These are phyloP conservation scores for Budorcas taxicolor DNA, from an alignment of 2,113 vertebrate species.

Conservation along the genomic window DNA sequence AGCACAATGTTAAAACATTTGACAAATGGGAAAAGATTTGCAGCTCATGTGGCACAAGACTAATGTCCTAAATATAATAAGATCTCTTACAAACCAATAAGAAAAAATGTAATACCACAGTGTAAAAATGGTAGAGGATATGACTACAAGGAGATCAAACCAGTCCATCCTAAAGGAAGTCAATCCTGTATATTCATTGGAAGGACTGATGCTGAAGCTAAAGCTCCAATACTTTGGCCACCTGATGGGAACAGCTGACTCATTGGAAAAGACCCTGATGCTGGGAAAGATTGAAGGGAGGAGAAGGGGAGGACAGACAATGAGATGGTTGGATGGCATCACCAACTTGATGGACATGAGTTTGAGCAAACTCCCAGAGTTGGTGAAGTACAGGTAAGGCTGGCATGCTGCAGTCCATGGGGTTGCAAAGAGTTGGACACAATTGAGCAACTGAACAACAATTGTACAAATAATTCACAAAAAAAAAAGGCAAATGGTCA, in stretches of 20 bases:
- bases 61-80: constrained; percentile 14
- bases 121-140: neutral
- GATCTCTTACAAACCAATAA: neutral
- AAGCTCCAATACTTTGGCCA: neutral
- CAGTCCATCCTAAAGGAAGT: neutral
- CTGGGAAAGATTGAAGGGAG: neutral
- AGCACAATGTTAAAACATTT: neutral
- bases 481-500: neutral
- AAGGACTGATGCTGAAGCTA: neutral
- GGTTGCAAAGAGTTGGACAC: neutral
- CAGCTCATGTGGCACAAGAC: neutral
- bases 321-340: neutral
- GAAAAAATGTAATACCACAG: neutral
- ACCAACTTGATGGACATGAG: neutral
- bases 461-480: neutral
- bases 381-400: neutral
- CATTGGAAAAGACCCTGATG: neutral
- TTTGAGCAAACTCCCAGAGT: neutral
- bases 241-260: neutral
- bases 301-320: neutral
- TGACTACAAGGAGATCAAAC: neutral
- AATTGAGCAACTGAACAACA: neutral
- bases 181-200: neutral
- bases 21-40: neutral
- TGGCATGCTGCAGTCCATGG: neutral